Evolutionary conservation across 2,888 invertebrate species (phyloP).

Genomic region (Argyra leucocephala): DNA sequence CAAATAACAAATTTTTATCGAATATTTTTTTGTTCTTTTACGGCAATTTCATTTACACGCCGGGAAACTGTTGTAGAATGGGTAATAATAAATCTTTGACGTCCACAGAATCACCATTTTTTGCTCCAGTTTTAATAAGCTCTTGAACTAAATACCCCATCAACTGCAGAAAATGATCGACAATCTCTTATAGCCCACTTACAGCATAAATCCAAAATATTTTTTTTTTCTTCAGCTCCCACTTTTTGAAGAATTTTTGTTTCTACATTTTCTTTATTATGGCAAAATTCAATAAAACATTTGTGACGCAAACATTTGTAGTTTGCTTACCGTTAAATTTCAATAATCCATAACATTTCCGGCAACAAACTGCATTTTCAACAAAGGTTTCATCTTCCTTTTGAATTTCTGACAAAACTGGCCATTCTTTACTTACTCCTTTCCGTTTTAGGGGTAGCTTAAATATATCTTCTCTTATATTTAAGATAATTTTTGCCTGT

Average conservation of each 20-base stretch:
- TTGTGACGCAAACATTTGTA: constrained; percentile 14
- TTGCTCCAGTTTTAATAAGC: constrained; percentile 13
- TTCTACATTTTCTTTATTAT: background rate
- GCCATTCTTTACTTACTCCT: constrained; percentile 13
- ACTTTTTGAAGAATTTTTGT: background rate
- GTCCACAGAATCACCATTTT: constrained; percentile 11
- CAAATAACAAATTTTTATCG: too few relatives aligned
- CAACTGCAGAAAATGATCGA: constrained; percentile 7
- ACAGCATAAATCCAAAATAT: background rate
- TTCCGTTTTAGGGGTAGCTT: constrained; percentile 13
- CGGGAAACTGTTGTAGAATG: constrained; percentile 9
- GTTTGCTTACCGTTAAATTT: constrained; percentile 14
- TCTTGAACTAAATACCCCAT: background rate
- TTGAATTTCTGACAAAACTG: background rate
- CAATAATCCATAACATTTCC: constrained; percentile 1
- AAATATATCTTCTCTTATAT: constrained; percentile 7
- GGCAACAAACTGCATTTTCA: constrained; percentile 10
- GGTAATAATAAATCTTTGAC: constrained; percentile 13
- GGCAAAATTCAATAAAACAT: constrained; percentile 8
- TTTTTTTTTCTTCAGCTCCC: background rate
- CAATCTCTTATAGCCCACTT: background rate
- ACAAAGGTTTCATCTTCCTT: constrained; percentile 10
- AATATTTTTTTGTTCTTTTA: background rate
- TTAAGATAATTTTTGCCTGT: background rate
- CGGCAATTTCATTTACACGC: background rate